phyloP scores from a whole-genome alignment of 2,113 vertebrate genomes.

The Monopterus albus region DNA sequence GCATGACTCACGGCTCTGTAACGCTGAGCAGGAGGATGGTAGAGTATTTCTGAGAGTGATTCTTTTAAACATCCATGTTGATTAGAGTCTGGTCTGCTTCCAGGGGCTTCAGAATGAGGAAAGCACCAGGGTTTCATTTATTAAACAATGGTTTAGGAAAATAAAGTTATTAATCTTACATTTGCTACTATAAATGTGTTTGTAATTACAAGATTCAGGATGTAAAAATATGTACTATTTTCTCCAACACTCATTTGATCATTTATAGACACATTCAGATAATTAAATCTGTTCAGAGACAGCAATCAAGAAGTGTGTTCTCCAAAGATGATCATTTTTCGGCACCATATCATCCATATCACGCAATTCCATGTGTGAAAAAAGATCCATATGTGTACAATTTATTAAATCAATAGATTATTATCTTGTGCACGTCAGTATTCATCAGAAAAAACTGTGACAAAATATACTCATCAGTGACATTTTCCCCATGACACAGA shows the following conservation, averaged over 20 bases:
- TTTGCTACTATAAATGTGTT: not conserved
- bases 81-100: constrained; percentile 66
- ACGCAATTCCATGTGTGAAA: too few species aligned
- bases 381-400: too few species aligned
- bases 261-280: not conserved
- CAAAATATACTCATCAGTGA: too few species aligned
- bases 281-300: not conserved
- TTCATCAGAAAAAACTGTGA: too few species aligned
- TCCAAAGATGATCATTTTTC: not conserved
- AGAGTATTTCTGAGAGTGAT: constrained; percentile 58
- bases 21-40: constrained; percentile 57
- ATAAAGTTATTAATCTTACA: constrained; percentile 22
- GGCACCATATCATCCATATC: too few species aligned
- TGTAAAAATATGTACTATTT: not conserved
- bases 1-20: constrained; percentile 72
- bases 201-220: not conserved
- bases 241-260: not conserved
- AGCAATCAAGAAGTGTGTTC: not conserved
- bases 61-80: constrained; percentile 66
- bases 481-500: too few species aligned
- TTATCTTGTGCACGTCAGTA: too few species aligned
- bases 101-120: constrained; percentile 19
- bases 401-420: too few species aligned
- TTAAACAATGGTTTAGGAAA: constrained; percentile 27
- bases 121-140: constrained; percentile 15